phyloP scores from a whole-genome alignment of 30 jellyfish, hydroid and myxozoan species.

The Hydractinia symbiolongicarpus region DNA sequence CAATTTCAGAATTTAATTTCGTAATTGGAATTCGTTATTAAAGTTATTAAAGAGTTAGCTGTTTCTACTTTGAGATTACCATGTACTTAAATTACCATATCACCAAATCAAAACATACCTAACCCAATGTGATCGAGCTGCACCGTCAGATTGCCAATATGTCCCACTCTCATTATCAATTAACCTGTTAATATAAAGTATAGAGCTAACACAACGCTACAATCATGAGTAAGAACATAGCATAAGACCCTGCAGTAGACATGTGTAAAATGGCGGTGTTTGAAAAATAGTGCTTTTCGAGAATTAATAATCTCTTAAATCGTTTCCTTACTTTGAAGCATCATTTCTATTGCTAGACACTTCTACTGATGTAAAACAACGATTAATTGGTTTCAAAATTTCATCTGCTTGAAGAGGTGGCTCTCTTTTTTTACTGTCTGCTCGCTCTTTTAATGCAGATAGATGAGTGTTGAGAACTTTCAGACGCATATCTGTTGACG shows the following conservation, averaged over 20 bases:
- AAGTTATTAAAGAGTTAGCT: conserved; percentile 2
- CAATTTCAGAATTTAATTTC: no score
- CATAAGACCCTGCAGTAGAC: neutral
- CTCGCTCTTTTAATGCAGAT: conserved; percentile 58
- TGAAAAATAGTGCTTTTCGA: neutral
- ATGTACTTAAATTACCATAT: neutral
- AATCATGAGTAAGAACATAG: neutral
- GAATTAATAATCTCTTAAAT: neutral
- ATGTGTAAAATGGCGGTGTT: neutral
- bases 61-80: neutral
- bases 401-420: conserved; percentile 84
- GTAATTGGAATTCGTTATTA: no score
- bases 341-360: conserved; percentile 67
- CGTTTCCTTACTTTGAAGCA: conserved; percentile 47
- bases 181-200: conserved; percentile 28
- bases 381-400: conserved; percentile 64
- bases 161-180: conserved; percentile 66
- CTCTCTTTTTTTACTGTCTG: conserved; percentile 56
- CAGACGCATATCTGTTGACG: conserved; percentile 80
- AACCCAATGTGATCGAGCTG: conserved; percentile 88
- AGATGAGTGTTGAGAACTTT: conserved; percentile 59
- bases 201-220: neutral
- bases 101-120: conserved; percentile 28
- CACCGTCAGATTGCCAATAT: conserved; percentile 94
- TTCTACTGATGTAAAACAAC: conserved; percentile 72